Base-by-base conservation (phyloP, 2,113 vertebrate species). In the Gallinago media region DNA sequence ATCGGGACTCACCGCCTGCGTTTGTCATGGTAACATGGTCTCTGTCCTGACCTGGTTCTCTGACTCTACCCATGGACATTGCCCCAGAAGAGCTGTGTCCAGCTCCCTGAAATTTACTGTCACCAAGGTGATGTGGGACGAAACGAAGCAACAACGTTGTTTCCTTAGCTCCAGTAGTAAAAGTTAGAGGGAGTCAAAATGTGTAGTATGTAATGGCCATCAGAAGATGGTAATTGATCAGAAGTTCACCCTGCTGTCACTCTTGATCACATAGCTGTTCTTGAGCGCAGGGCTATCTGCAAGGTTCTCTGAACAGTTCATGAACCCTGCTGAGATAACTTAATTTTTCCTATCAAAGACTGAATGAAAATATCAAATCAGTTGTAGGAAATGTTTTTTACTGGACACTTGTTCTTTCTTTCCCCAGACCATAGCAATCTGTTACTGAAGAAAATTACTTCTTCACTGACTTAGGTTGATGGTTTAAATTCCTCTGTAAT, bases 91-190 rank as follows among this genome's bases (percentile, higher is more conserved):
- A 20, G 29, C 23, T 67, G 31, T 2, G 2, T 63, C 58, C 3
- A 3, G 5, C 13, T 76, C 7, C 20, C 26, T 31, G 86, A 80
- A 94, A 56, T 88, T 44, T 74, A 31, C 68, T 34, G 20, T 95
- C 65, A 63, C 40, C 65, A 15, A 47, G 85, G 65, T 40, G 67
- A 72, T 40, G 29, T 38, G 42, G 29, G 31, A 81, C 27, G 56
- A 58, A 67, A 46, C 8, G 12, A 81, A 85, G 19, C 25, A 26
- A 55, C 29, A 27, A 6, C 29, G 1, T 0, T 1, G 2, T 29
- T 55, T 50, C 38, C n/a, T 91, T 32, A 44, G 46, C 2, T 42
- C 59, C 46, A 25, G 8, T 21, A 61, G 32, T 42, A 56, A 29
- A 61, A 58, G 68, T 70, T 44, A 71, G 65, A 75, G 31, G 34